phyloP scores from a whole-genome alignment of 2,797 vertebrate species.

The Tenualosa thibaudeaui region DNA sequence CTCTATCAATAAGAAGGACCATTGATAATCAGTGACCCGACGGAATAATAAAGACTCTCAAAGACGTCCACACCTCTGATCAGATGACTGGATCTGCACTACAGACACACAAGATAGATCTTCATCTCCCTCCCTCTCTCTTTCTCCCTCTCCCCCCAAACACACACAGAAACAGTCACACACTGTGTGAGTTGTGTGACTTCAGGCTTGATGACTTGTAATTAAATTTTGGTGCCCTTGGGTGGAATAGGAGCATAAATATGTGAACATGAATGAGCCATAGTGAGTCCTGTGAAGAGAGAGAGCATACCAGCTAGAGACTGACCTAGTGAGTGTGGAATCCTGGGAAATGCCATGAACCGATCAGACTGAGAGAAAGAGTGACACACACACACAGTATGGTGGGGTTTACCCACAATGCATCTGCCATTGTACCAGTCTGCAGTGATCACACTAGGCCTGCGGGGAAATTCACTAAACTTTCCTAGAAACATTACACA shows the following conservation, averaged over 20 bases:
- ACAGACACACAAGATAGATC: slow-evolving; percentile 44
- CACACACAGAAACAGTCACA: not conserved
- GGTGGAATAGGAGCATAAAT: not conserved
- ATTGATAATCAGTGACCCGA: slow-evolving; percentile 61
- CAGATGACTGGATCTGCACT: slow-evolving; percentile 50
- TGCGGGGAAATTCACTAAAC: not conserved
- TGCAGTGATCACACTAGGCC: not conserved
- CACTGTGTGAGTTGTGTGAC: not conserved
- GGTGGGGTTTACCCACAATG: not conserved
- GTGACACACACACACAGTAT: no score
- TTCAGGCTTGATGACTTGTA: not conserved
- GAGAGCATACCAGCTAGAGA: no score
- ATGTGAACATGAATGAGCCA: slow-evolving; percentile 17
- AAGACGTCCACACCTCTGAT: slow-evolving; percentile 64
- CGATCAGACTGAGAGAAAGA: no score
- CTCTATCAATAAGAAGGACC: slow-evolving; percentile 55
- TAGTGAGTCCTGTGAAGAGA: not conserved
- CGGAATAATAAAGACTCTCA: slow-evolving; percentile 65
- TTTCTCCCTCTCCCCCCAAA: not conserved
- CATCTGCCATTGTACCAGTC: not conserved
- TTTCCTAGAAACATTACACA: no score
- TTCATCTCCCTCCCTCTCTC: slow-evolving; percentile 27
- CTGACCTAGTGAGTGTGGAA: no score
- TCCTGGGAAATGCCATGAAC: no score
- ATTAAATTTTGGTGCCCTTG: not conserved